Base-by-base conservation (phyloP, 2,113 vertebrate species). In the Chauna torquata region DNA sequence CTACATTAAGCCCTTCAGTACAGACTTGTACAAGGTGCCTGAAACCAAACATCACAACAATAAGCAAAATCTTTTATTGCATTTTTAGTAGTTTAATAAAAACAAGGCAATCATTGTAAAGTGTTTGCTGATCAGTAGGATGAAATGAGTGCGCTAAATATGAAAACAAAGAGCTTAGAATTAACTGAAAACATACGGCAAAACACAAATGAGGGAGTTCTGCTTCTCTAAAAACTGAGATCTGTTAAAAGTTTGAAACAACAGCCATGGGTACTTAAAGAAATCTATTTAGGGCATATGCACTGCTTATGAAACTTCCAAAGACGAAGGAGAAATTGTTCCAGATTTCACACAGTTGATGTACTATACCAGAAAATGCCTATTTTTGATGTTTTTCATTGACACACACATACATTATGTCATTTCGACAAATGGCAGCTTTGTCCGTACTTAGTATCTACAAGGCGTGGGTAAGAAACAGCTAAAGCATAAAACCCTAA, bases 371-470 rank as follows among this genome's bases (percentile, higher is more conserved):
- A 98, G 66, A 83, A 93, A 97, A 98, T 95, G 93, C 82, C 90
- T 83, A 62, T 89, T 97, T 97, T 95, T 96, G 80, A 97, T 96
- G 91, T 94, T 98, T 94, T 97, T 97, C 97, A 98, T 97, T 98
- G 97, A 97, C 96, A 96, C 95, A 96, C 90, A 95, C 97, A 98
- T 93, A 98, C 96, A 96, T 97, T 97, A 86, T 96, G 95, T 94
- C 96, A 96, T 94, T 88, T 92, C 92, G 97, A 97, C 97, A 98
- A 98, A 98, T 94, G 55, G 96, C 95, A 58, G 97, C 98, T 98
- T 98, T 98, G 98, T 98, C 93, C 96, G 87, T 72, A 95, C 92
- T 96, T 97, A 98, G 98, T 97, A 98, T 98, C 97, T 96, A 96
- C 94, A 97, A 96, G 96, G 98, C 97, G 94, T 97, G 98, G 97